Conservation (phyloP, 2,888 invertebrate species). For the Camponotus fellah region DNA sequence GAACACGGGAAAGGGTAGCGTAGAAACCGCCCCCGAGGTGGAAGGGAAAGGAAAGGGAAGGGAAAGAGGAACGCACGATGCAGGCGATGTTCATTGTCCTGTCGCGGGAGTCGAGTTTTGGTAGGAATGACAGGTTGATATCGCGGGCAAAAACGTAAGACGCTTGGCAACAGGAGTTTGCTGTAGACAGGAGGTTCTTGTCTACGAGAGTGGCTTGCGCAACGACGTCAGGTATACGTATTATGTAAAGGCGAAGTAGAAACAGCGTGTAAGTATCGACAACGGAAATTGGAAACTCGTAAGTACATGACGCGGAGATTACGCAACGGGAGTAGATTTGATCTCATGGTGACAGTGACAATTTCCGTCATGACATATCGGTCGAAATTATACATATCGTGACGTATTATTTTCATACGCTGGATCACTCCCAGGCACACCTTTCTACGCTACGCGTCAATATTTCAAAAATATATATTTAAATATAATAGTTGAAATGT, state of each 20-base stretch:
- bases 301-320: conserved; percentile 46
- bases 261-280: conserved; percentile 46
- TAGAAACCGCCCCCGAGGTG: conserved; percentile 25
- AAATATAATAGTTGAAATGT: conserved; percentile 31
- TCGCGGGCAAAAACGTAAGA: conserved; percentile 49
- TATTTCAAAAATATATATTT: conserved; percentile 36
- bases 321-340: conserved; percentile 23
- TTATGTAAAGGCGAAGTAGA: conserved; percentile 46
- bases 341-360: conserved; percentile 29
- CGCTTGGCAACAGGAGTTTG: conserved; percentile 3
- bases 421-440: neutral
- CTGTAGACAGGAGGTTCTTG: conserved; percentile 44
- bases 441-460: neutral
- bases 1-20: neutral
- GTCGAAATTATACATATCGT: conserved; percentile 26
- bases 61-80: conserved; percentile 12
- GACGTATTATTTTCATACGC: conserved; percentile 34
- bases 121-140: conserved; percentile 49
- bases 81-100: conserved; percentile 49
- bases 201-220: conserved; percentile 34
- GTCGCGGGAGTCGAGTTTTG: conserved; percentile 41
- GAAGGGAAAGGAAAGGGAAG: conserved; percentile 56
- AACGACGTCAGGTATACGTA: conserved; percentile 51
- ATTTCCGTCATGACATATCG: conserved; percentile 15
- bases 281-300: conserved; percentile 53